Evolutionary conservation across 2,888 invertebrate species (phyloP).

Genomic region (Eupeodes latifasciatus): DNA sequence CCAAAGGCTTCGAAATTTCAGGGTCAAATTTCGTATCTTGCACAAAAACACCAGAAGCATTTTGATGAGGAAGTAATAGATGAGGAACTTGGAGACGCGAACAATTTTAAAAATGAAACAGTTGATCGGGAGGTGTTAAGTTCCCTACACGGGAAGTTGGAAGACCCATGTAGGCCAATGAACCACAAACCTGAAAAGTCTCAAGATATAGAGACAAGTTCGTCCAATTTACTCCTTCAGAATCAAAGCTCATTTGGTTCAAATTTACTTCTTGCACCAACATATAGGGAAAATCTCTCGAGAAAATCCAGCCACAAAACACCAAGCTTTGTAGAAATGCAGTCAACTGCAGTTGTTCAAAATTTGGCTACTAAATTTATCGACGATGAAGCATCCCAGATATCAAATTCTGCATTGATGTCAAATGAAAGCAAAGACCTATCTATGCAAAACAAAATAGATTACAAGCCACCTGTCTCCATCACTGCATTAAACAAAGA

Average conservation of each 20-base stretch:
- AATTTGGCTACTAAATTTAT: too few species aligned
- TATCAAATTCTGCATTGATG: too few species aligned
- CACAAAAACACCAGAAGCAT: neutral
- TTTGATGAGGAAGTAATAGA: neutral
- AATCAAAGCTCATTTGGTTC: neutral
- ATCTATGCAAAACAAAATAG: neutral
- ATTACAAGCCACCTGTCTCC: neutral
- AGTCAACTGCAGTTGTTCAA: neutral
- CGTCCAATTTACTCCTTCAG: neutral
- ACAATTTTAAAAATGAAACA: neutral
- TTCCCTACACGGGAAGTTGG: neutral
- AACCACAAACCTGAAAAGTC: neutral
- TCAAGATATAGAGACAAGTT: neutral
- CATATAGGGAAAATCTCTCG: neutral
- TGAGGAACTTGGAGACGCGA: neutral
- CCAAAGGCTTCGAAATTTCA: neutral
- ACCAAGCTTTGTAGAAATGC: neutral
- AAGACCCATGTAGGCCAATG: neutral
- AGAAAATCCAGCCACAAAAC: neutral
- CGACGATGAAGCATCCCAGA: too few species aligned
- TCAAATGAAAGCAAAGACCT: neutral
- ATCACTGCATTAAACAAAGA: neutral
- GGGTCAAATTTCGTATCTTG: neutral
- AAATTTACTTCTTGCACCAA: neutral
- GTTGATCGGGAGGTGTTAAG: neutral